Evolutionary conservation across 2,888 invertebrate species (phyloP), one percentile per base, ranked within the genome.

Genomic region (Atherix ibis): DNA sequence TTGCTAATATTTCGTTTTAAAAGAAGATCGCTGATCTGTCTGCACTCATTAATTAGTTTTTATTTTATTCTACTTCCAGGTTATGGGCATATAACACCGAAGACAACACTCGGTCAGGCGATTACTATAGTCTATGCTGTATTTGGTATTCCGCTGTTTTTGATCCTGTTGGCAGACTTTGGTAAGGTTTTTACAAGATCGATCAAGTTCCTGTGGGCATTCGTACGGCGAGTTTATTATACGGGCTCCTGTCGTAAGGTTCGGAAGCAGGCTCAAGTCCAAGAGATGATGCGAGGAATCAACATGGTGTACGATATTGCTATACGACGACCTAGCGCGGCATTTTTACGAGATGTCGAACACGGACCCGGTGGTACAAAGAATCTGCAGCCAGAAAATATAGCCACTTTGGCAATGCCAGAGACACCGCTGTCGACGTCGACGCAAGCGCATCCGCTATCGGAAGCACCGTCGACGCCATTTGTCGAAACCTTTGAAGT

Each of bases 41-140:
- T n/a, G n/a, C n/a, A n/a, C n/a, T n/a, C n/a, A n/a, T n/a, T n/a
- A n/a, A n/a, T n/a, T n/a, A n/a, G n/a, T n/a, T n/a, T n/a, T n/a
- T n/a, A n/a, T n/a, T n/a, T n/a, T n/a, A n/a, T n/a, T n/a, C n/a
- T n/a, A n/a, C n/a, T n/a, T n/a, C n/a, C 66, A 95, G 95, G 95
- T 50, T 97, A 97, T 64, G 95, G 97, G 40, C 91, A 97, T 58
- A 85, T 97, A 48, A 79, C 84, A 31, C 95, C 97, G 1, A 80
- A 79, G 46, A 97, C 97, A 9, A 71, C 65, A 5, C 73, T 77
- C 9, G 97, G 95, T 6, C 72, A 82, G 41, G 74, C 81, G 2
- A 70, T 91, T 31, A 92, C 94, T 2, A 91, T 98, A 43, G 65
- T 87, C 17, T 98, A 98, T 57, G 88, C 97, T 18, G 75, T 88